Percentiles rank a stretch among this genome's conserved stretches.
phyloP scores from a whole-genome alignment of 2,113 vertebrate genomes.

The Amphiprion percula region DNA sequence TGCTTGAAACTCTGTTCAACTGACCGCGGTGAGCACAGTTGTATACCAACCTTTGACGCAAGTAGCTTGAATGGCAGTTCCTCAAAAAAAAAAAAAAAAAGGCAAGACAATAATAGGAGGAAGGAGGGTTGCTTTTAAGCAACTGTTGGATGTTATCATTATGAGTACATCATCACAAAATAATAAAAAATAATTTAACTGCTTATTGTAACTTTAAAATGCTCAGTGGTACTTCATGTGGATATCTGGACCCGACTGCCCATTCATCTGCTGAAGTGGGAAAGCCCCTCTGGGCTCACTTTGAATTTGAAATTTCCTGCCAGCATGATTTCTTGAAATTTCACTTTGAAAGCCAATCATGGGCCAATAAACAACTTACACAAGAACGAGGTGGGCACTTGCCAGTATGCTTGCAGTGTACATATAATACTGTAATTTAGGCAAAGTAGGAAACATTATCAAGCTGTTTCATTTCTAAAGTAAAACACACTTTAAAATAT shows the following conservation, averaged over 20 bases:
- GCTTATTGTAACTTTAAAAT: no score
- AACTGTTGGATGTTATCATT: not conserved
- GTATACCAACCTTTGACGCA: not conserved
- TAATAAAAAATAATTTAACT: not conserved
- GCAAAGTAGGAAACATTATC: not conserved
- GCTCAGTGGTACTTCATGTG: no score
- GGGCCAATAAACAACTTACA: no score
- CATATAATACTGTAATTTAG: not conserved
- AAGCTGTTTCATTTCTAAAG: not conserved
- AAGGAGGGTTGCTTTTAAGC: not conserved
- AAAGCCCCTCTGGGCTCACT: no score
- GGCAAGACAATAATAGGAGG: slow-evolving; percentile 14
- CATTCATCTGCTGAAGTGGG: no score
- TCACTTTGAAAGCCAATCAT: no score
- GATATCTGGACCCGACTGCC: no score
- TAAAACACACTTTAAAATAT: not conserved
- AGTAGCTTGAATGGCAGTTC: slow-evolving; percentile 17
- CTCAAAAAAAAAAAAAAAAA: slow-evolving; percentile 15
- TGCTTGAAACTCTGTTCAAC: slow-evolving; percentile 3
- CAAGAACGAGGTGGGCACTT: no score
- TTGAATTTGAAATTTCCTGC: no score
- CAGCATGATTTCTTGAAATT: no score
- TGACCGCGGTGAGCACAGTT: not conserved
- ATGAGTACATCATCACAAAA: not conserved
- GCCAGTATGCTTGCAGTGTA: no score